Conservation (phyloP, 2,113 vertebrate genomes). For the Chionodraco myersi region DNA sequence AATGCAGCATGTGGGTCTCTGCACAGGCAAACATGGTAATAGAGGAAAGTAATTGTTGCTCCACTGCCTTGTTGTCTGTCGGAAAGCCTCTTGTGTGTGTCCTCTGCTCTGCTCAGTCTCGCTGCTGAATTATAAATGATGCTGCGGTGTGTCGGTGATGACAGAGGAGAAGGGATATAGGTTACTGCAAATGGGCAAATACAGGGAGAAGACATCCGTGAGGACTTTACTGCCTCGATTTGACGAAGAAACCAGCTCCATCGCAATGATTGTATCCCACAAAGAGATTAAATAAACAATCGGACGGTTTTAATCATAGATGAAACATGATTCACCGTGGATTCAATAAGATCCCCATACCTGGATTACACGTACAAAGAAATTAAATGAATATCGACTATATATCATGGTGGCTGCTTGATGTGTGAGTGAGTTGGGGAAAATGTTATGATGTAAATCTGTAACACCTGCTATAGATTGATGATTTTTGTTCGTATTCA, state of each 20-base stretch:
- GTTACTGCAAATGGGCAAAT: conserved; percentile 62
- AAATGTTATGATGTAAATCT: too few species aligned
- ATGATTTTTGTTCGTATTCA: too few species aligned
- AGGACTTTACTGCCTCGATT: conserved; percentile 24
- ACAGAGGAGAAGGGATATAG: conserved; percentile 53
- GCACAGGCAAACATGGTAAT: background rate
- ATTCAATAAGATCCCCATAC: background rate
- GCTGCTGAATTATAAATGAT: conserved; percentile 75
- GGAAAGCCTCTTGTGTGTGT: conserved; percentile 19
- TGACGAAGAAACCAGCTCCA: background rate
- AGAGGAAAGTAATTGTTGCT: conserved; percentile 47
- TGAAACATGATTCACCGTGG: conserved; percentile 6
- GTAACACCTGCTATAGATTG: too few species aligned
- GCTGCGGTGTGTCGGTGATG: conserved; percentile 45
- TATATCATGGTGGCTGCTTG: too few species aligned
- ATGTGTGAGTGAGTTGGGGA: too few species aligned
- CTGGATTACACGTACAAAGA: too few species aligned
- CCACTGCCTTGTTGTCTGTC: conserved; percentile 1
- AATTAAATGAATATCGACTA: too few species aligned
- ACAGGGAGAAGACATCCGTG: conserved; percentile 28
- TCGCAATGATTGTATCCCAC: conserved; percentile 7
- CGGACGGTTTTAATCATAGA: conserved; percentile 4
- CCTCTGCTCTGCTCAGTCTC: conserved; percentile 37
- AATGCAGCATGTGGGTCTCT: conserved; percentile 20
- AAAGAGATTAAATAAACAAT: background rate